phyloP scores from a whole-genome alignment of 2,888 invertebrate genomes.

The Patella ulyssiponensis region DNA sequence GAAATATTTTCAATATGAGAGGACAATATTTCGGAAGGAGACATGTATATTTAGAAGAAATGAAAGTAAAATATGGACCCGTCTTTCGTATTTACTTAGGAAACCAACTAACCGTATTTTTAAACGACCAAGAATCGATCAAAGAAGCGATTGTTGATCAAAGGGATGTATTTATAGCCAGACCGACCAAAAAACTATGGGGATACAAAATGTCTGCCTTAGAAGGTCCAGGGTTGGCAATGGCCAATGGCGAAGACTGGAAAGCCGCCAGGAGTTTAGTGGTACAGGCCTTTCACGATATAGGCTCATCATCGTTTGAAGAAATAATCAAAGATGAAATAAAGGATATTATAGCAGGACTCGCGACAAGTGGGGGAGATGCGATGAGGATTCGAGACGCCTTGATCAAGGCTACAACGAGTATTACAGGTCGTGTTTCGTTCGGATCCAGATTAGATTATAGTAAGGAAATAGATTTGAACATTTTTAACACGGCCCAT shows the following conservation, averaged over 20 bases:
- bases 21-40: not conserved
- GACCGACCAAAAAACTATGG: not conserved
- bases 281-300: not conserved
- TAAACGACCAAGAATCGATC: not conserved
- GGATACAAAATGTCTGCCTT: not conserved
- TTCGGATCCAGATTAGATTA: not conserved
- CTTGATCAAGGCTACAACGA: not conserved
- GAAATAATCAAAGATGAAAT: not conserved
- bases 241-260: not conserved
- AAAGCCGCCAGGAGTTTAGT: not conserved
- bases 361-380: not conserved
- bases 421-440: not conserved
- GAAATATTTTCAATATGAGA: constrained; percentile 1
- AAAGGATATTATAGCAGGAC: not conserved
- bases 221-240: not conserved
- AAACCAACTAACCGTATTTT: not conserved
- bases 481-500: not conserved
- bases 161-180: not conserved
- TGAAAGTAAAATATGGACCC: not conserved
- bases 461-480: not conserved
- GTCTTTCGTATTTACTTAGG: not conserved
- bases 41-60: not conserved
- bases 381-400: not conserved
- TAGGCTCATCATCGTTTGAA: not conserved
- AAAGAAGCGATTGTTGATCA: not conserved